Evolutionary conservation across 1,140 invertebrate genomes (phyloP).

Genomic region (Helicoverpa zea): DNA sequence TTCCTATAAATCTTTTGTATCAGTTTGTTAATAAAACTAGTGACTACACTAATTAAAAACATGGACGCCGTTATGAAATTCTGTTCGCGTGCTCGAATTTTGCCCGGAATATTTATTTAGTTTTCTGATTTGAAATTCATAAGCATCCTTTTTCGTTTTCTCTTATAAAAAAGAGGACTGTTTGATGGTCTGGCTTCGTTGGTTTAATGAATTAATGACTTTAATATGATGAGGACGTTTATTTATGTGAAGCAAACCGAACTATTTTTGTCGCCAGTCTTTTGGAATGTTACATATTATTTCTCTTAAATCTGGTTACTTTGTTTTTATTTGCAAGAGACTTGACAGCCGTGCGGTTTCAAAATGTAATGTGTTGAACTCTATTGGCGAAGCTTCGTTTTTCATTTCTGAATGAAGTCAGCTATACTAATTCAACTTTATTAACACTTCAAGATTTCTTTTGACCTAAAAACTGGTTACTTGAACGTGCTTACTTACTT

Average conservation of each 20-base stretch:
- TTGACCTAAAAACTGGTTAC: no score
- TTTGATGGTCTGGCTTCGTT: conserved; percentile 7
- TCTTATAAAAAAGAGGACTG: conserved; percentile 4
- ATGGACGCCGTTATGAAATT: not conserved
- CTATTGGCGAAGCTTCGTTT: no score
- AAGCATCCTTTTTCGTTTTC: not conserved
- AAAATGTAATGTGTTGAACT: no score
- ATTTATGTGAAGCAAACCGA: not conserved
- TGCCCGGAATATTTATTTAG: conserved; percentile 8
- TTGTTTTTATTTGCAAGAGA: no score
- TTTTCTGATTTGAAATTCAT: conserved; percentile 27
- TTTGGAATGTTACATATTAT: no score
- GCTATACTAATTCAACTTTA: no score
- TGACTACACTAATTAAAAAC: not conserved
- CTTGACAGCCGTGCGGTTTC: no score
- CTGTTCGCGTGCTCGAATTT: not conserved
- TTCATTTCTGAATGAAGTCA: no score
- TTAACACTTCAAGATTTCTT: no score
- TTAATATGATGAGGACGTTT: not conserved
- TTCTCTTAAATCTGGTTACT: no score
- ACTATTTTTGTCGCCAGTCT: no score
- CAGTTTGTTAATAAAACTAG: not conserved
- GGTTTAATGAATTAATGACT: conserved; percentile 8
- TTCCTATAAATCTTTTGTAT: not conserved
- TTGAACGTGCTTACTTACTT: no score